Percentiles rank a stretch among this genome's conserved stretches.
These are phyloP conservation scores for Lasioglossum zephyrum DNA, from an alignment of 2,888 invertebrate species.

Conservation along the genomic window DNA sequence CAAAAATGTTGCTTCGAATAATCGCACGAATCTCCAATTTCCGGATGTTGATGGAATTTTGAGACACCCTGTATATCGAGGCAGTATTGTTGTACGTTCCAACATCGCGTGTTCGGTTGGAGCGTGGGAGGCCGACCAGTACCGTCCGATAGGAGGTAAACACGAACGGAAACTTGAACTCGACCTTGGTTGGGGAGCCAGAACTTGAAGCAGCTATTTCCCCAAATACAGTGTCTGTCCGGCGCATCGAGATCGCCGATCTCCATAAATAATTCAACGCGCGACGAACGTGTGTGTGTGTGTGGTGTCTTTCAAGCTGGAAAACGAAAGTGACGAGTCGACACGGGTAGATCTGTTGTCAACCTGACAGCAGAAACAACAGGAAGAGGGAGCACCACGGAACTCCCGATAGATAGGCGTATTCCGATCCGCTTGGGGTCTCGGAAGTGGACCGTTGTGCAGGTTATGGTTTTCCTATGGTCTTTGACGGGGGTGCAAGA, in stretches of 20 bases:
- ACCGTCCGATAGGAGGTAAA: background rate
- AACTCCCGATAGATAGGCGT: constrained; percentile 36
- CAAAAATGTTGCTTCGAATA: no score
- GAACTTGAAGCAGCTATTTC: constrained; percentile 9
- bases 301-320: constrained; percentile 13
- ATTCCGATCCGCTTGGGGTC: constrained; percentile 60
- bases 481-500: constrained; percentile 60
- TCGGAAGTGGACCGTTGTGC: constrained; percentile 79
- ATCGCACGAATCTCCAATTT: no score
- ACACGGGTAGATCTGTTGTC: constrained; percentile 9
- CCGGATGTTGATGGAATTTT: no score
- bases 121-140: background rate
- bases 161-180: constrained; percentile 17
- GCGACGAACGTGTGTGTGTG: constrained; percentile 28
- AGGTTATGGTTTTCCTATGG: constrained; percentile 80
- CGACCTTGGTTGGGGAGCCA: constrained; percentile 25
- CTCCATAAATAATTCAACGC: constrained; percentile 54
- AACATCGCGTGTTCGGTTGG: background rate
- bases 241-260: constrained; percentile 20
- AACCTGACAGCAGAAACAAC: constrained; percentile 8
- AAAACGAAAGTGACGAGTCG: constrained; percentile 50
- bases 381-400: background rate
- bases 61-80: background rate
- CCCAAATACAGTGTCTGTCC: background rate
- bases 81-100: background rate